Evolutionary conservation across 2,113 vertebrate species (phyloP), one percentile per base, ranked within the genome.

Genomic region (Vicugna pacos): DNA sequence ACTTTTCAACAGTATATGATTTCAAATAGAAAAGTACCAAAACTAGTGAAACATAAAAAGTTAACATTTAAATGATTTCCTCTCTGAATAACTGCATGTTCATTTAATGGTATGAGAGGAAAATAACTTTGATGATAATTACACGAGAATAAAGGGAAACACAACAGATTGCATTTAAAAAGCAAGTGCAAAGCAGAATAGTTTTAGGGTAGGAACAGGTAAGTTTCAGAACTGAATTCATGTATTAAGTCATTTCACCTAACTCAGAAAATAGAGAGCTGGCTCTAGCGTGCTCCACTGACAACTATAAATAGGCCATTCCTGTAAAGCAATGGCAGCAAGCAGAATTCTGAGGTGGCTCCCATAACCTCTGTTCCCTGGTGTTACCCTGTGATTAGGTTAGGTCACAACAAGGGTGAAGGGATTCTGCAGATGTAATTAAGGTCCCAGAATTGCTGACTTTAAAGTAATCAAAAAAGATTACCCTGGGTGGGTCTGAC

Each of bases 221-320:
- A 52, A 62, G 15, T 85, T 91, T 94, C 86, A 42, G 38, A 91
- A 84, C 26, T 26, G 30, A 94, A 60, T 94, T 85, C 50, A 69
- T 50, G 77, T 69, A 48, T 15, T 35, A 84, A 76, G 52, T 94
- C 24, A 50, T 58, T 83, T 76, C 26, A 77, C 52, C 69, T 72
- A 30, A 91, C 30, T 75, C 67, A 89, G 26, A 62, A 64, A 73
- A 65, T 14, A 54, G 54, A 54, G 15, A 56, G 28, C 56, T 73
- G 58, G 20, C 48, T 35, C 92, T 35, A 76, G 14, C 16, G 67
- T 50, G 48, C 54, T 60, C 58, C n/a, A 46, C 20, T 32, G n/a
- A 88, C 11, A 92, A 87, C 30, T 48, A 28, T 73, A 81, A 95
- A 87, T 42, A 86, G 48, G 38, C 30, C 35, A 65, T 38, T 86